Evolutionary conservation across 2,113 vertebrate species (phyloP), one percentile per base, ranked within the genome.

Genomic region (Donacobius atricapilla): DNA sequence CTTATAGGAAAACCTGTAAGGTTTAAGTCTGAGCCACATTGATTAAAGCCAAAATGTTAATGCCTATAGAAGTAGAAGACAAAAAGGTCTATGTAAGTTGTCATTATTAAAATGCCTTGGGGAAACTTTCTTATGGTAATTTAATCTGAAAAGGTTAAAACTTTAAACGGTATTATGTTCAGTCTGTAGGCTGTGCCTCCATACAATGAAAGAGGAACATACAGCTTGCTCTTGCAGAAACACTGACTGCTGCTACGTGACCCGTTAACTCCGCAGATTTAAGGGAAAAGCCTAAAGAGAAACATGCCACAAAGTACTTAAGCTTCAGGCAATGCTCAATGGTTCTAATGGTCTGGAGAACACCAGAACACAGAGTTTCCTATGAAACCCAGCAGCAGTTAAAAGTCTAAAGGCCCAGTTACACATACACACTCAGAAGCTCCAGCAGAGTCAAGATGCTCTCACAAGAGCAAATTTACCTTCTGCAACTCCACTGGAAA

Each of bases 61-160:
- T 96, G 83, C 94, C 87, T 87, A 86, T 44, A 90, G 75, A 95
- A 96, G 82, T 51, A 93, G 45, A 92, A 94, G 90, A 96, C 95
- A 97, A 96, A 97, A 97, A 96, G 92, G 88, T 79, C 96, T 96
- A 81, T 97, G 95, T 94, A 86, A 95, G 76, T 96, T 95, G 93
- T 93, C 92, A 94, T 96, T 93, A 90, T 95, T 95, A 94, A 96
- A 96, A 96, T 95, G 90, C 94, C 96, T 94, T 16, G 24, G 86
- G 94, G 76, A 95, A 96, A 92, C 79, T 90, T 96, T 97, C 88
- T 95, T 90, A 87, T 86, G 90, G 92, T 96, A 96, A 96, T 96
- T 95, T 87, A 96, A 96, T 93, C 96, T 90, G 93, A 97, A 96
- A 94, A 97, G 93, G 94, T 94, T 96, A 97, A 97, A 96, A 94